Evolutionary conservation across 2,888 invertebrate species (phyloP), one percentile per base, ranked within the genome.

Genomic region (Caenorhabditis sp.): DNA sequence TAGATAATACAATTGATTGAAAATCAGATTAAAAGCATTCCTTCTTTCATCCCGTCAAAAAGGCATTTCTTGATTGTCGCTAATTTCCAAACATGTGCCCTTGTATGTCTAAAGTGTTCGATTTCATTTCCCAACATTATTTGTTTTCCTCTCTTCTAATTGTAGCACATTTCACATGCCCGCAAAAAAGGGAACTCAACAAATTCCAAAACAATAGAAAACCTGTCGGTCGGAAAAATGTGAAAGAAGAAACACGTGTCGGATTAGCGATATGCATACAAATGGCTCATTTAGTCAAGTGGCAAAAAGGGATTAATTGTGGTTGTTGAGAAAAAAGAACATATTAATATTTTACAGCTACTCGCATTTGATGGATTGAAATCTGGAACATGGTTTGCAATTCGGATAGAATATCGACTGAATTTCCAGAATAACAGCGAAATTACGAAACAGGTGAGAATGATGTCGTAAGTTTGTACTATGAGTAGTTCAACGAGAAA

Each of bases 321-420:
- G 4, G 12, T 51, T 23, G 19, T 19, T 23, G 19, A 49, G 4
- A 4, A 49, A 49, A 14, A 19, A 49, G 14, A n/a, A 19, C 19
- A 49, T 49, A n/a, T 49, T 5, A 14, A 14, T 26, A 43, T 49
- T 31, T 83, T 86, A 49, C 78, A 86, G 86, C 71, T 86, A 17
- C 84, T 86, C 62, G 81, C 84, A 14, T 86, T 86, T 64, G 86
- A 86, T 58, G 84, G 86, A 19, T 69, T 86, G n/a, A 75, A 80
- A 10, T 74, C 83, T 6, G 71, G 66, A 17, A 86, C 84, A 10
- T 86, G 86, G 86, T 86, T 85, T 66, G 86, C 85, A 8, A 81
- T 86, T 58, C 76, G 86, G 10, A 84, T 86, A 21, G 81, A 86
- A 62, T 86, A 86, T 58, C 80, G 83, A n/a, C 74, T 86, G 14